Evolutionary conservation across 1,140 invertebrate species (phyloP).

Genomic region (Thrips palmi): DNA sequence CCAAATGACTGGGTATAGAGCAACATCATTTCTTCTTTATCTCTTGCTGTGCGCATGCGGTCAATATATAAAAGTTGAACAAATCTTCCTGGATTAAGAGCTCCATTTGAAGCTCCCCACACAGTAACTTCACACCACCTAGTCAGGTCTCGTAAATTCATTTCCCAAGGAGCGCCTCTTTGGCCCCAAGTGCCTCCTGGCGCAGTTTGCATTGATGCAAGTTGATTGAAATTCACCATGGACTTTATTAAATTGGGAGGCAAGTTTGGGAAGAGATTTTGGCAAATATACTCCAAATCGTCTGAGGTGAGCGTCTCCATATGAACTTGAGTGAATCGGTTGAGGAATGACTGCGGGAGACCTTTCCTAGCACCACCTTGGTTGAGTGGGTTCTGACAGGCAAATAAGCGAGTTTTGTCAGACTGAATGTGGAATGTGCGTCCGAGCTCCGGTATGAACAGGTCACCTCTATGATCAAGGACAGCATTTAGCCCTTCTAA

Average conservation of each 20-base stretch:
- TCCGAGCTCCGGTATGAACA: constrained; percentile 89
- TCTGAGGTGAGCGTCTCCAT: constrained; percentile 56
- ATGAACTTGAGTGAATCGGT: constrained; percentile 92
- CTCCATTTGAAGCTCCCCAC: constrained; percentile 14
- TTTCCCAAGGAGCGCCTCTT: constrained; percentile 87
- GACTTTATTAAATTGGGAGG: constrained; percentile 32
- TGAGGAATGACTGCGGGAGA: constrained; percentile 90
- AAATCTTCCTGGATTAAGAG: constrained; percentile 37
- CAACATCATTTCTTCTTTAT: constrained; percentile 39
- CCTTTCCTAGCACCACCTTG: constrained; percentile 92
- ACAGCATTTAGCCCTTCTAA: constrained; percentile 97
- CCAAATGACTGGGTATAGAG: constrained; percentile 38
- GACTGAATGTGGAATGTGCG: constrained; percentile 62
- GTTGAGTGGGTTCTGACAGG: constrained; percentile 93
- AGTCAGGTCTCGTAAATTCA: constrained; percentile 88
- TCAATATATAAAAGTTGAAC: constrained; percentile 61
- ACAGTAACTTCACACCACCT: constrained; percentile 78
- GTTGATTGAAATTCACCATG: constrained; percentile 72
- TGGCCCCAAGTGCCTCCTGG: constrained; percentile 44
- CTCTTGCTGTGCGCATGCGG: constrained; percentile 54
- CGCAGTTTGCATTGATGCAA: constrained; percentile 19
- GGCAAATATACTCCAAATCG: constrained; percentile 49
- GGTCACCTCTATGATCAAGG: constrained; percentile 90
- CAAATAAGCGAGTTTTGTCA: constrained; percentile 70
- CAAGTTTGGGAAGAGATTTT: constrained; percentile 25